These are phyloP conservation scores for Chrysolina haemoptera DNA, from an alignment of 2,888 invertebrate species.

Conservation along the genomic window DNA sequence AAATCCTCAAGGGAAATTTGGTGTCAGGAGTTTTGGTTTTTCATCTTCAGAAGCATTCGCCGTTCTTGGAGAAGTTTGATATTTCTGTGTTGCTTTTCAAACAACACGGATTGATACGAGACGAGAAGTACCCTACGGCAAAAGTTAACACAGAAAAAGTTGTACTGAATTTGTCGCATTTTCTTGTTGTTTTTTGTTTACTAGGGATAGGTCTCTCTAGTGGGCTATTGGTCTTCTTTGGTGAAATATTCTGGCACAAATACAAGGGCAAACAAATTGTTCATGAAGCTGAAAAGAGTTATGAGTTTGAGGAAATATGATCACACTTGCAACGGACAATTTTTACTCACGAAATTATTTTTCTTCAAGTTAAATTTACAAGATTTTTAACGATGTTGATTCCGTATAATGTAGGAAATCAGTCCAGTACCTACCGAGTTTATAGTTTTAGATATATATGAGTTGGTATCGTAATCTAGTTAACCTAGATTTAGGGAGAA, in stretches of 20 bases:
- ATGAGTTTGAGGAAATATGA: too few relatives aligned
- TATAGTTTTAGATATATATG: too few relatives aligned
- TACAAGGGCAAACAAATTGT: neutral
- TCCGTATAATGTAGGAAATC: too few relatives aligned
- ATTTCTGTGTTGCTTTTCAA: conserved; percentile 16
- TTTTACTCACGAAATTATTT: too few relatives aligned
- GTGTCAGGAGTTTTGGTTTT: conserved; percentile 30
- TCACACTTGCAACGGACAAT: too few relatives aligned
- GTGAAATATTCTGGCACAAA: conserved; percentile 24
- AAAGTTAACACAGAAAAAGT: neutral
- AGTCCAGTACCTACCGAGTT: too few relatives aligned
- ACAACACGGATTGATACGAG: conserved; percentile 27
- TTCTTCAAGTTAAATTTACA: too few relatives aligned
- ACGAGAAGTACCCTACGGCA: conserved; percentile 7
- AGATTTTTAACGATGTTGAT: too few relatives aligned
- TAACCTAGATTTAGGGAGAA: too few relatives aligned
- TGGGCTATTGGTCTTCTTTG: conserved; percentile 12
- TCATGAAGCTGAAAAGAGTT: neutral
- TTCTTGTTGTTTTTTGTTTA: conserved; percentile 20
- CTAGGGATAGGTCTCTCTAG: conserved; percentile 16
- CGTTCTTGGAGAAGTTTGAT: conserved; percentile 29
- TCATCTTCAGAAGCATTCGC: conserved; percentile 27
- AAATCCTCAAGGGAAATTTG: conserved; percentile 30
- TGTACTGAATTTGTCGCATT: conserved; percentile 29
- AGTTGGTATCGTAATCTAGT: too few relatives aligned